Base-by-base conservation (phyloP, 2,797 vertebrate species). In the Sebastes minor region DNA sequence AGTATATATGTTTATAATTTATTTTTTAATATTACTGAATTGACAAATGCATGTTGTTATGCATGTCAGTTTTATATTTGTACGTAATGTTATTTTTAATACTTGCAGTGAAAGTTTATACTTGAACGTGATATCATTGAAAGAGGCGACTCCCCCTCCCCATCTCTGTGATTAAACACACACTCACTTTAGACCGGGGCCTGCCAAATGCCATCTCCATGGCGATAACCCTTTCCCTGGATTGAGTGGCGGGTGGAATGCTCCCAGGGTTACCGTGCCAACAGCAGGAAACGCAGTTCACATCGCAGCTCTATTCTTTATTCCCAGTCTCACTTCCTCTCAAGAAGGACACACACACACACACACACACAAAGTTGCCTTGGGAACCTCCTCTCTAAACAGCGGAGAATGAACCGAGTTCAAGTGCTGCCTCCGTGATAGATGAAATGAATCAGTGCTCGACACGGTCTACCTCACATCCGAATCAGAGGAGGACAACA, bases 181-280 rank as follows among this genome's bases (percentile, higher is more conserved):
- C 78, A 83, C 76, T 42, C 69, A 79, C 65, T 91, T 90, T 56
- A 84, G 89, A 89, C 81, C 73, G 76, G 76, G 76, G 78, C 88
- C 80, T 88, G 88, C 90, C 93, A 93, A 95, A 94, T 95, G 92
- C 92, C 87, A 92, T 95, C 92, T 83, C 93, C 90, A 94, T 93
- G 92, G 94, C 6, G 66, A 94, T 93, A 93, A 95, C 92, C 92
- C 93, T 94, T 95, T 93, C 93, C 94, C 94, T 94, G 94, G 94
- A 93, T 87, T 87, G 90, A 88, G 85, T 85, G 81, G 82, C 46
- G 75, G 82, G 86, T 77, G 87, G 87, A 92, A 92, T 91, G 86
- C 88, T 91, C 90, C 81, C 84, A 90, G 78, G 82, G 86, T 88
- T 88, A 79, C 78, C 23, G 84, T 86, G 92, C 89, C 92, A 93